Conservation (phyloP, 2,113 vertebrate species). For the Sminthopsis crassicaudata region DNA sequence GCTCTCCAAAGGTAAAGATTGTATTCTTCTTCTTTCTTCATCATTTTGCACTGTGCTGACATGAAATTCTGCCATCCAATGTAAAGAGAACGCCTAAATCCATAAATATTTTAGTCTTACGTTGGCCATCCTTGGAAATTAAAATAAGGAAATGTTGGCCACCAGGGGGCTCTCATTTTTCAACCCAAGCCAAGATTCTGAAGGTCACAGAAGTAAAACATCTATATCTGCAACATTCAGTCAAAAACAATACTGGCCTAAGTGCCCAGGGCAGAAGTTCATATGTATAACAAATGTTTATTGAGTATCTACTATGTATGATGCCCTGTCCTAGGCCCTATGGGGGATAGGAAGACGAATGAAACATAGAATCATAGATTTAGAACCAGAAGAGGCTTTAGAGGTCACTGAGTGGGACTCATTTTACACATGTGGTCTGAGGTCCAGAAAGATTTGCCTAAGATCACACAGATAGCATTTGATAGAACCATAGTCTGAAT, state of each 20-base stretch:
- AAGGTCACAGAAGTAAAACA: not conserved
- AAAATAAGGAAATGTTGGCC: not conserved
- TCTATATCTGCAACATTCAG: not conserved
- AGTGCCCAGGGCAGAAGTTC: not conserved
- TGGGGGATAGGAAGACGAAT: not conserved
- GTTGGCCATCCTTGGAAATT: not conserved
- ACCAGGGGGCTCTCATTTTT: conserved; percentile 8
- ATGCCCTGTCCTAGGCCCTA: not conserved
- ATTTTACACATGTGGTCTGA: not conserved
- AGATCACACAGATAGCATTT: not conserved
- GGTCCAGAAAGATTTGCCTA: not conserved
- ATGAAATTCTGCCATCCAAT: not conserved
- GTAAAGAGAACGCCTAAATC: not conserved
- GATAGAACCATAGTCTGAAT: not conserved
- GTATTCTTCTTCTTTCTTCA: not conserved
- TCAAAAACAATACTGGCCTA: not conserved
- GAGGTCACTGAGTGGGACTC: not conserved
- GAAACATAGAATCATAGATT: not conserved
- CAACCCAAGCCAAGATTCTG: not conserved
- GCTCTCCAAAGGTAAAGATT: not conserved
- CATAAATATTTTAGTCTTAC: not conserved
- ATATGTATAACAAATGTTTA: not conserved
- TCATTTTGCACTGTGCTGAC: not conserved
- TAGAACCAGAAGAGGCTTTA: not conserved
- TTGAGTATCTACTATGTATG: not conserved